These are phyloP conservation scores for Nomia melanderi DNA, from an alignment of 1,140 invertebrate species.

Conservation along the genomic window DNA sequence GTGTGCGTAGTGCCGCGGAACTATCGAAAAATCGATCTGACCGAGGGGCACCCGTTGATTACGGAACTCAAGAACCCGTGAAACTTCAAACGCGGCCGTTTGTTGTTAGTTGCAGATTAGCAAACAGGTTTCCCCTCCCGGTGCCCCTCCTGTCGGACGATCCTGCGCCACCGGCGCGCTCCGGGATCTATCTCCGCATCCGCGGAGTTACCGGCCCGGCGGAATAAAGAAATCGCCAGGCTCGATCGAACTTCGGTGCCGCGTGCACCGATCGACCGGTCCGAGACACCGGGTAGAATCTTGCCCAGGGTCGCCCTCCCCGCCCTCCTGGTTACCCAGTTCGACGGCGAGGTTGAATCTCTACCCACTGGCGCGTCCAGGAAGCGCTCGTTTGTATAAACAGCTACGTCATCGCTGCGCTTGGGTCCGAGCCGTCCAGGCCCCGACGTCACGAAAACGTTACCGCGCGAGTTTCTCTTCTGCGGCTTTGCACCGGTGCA, in stretches of 20 bases:
- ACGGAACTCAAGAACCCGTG: slow-evolving; percentile 17
- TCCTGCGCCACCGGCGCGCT: not conserved
- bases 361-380: slow-evolving; percentile 3
- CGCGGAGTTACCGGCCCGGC: not conserved
- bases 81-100: slow-evolving; percentile 39
- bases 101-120: slow-evolving; percentile 41
- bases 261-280: slow-evolving; percentile 15
- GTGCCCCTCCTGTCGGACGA: not conserved
- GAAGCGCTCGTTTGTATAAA: slow-evolving; percentile 40
- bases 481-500: not conserved
- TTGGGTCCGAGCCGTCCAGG: not conserved
- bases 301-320: not conserved
- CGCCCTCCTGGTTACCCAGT: not conserved
- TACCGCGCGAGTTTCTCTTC: not conserved
- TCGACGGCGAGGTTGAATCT: not conserved
- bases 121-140: slow-evolving; percentile 45
- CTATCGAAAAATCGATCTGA: slow-evolving; percentile 42
- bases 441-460: slow-evolving; percentile 16
- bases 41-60: not conserved
- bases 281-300: not conserved
- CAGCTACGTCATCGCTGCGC: slow-evolving; percentile 33
- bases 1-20: not conserved
- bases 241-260: slow-evolving; percentile 30
- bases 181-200: slow-evolving; percentile 4
- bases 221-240: slow-evolving; percentile 30